Conservation (phyloP, 2,113 vertebrate species). For the Fukomys damarensis region DNA sequence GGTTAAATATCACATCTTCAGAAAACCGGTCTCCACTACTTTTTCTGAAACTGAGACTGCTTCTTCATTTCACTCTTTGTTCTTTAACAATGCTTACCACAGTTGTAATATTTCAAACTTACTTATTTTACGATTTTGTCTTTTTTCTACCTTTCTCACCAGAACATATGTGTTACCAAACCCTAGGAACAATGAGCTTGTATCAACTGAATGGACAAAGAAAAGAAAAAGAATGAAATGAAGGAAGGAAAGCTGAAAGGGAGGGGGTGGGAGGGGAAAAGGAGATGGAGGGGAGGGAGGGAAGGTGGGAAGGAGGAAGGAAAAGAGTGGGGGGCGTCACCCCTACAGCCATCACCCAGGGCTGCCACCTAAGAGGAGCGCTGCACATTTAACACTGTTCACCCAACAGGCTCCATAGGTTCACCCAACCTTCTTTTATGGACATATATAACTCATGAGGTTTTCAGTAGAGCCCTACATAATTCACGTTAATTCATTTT, state of each 20-base stretch:
- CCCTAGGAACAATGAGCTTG: not conserved
- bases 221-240: not conserved
- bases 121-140: not conserved
- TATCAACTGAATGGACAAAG: not conserved
- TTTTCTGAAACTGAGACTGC: not conserved
- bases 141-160: not conserved
- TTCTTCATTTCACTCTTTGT: not conserved
- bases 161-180: not conserved
- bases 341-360: too few species aligned
- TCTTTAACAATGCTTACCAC: not conserved
- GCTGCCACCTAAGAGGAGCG: not conserved
- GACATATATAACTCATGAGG: not conserved
- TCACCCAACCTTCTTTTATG: not conserved
- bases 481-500: not conserved
- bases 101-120: not conserved
- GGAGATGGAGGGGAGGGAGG: accelerated
- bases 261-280: accelerated
- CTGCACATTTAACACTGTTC: not conserved
- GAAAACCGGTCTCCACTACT: not conserved
- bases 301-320: accelerated
- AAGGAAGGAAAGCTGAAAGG: accelerated
- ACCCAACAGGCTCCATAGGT: not conserved
- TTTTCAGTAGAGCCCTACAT: not conserved
- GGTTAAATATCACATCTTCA: not conserved
- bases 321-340: accelerated